phyloP scores from a whole-genome alignment of 1,140 invertebrate genomes.

The Calliphora vicina region DNA sequence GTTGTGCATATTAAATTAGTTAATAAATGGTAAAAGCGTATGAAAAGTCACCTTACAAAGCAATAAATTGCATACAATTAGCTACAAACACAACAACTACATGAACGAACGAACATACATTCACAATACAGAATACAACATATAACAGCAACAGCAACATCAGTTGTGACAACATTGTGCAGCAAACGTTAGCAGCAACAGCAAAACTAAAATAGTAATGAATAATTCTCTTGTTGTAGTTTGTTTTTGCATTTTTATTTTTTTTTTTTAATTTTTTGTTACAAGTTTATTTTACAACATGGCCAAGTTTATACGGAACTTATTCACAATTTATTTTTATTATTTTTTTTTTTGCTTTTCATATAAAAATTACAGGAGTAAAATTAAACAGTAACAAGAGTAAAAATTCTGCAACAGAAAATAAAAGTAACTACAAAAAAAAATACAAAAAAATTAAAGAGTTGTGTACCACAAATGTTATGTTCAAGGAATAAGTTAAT shows the following conservation, averaged over 20 bases:
- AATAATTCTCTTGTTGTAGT: neutral
- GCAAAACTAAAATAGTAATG: neutral
- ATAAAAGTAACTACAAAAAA: too few species aligned
- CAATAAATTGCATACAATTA: conserved; percentile 1
- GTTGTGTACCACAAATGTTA: too few species aligned
- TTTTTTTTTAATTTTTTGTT: neutral
- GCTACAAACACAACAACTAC: neutral
- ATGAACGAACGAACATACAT: too few species aligned
- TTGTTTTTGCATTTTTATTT: too few species aligned
- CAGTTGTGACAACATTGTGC: neutral
- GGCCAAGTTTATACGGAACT: too few species aligned
- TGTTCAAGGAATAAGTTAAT: neutral
- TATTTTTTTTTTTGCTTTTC: neutral
- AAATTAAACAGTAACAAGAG: too few species aligned
- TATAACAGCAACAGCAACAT: neutral
- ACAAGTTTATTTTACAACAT: neutral
- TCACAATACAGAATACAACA: neutral
- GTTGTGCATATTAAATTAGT: conserved; percentile 13
- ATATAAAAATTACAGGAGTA: too few species aligned
- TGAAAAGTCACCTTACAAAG: neutral
- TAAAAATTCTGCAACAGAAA: too few species aligned
- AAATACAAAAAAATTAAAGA: too few species aligned
- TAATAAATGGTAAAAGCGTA: conserved; percentile 10
- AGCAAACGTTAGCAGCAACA: too few species aligned
- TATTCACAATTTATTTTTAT: neutral